phyloP scores from a whole-genome alignment of 2,888 invertebrate genomes.

The Lypha dubia region DNA sequence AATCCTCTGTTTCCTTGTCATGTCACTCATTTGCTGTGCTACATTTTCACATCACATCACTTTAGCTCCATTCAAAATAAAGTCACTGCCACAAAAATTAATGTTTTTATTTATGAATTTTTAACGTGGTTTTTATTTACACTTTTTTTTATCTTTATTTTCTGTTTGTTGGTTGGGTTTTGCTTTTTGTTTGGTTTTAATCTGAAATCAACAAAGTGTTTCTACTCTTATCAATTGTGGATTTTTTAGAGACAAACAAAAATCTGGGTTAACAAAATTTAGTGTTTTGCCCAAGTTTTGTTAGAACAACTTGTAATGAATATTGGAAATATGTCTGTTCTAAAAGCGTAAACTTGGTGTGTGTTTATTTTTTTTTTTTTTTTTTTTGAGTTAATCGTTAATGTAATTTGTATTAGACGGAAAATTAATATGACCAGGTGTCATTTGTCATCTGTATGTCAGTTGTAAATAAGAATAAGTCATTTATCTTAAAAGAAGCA shows the following conservation, averaged over 20 bases:
- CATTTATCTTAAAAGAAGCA: too few species aligned
- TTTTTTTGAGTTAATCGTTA: too few species aligned
- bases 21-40: conserved; percentile 46
- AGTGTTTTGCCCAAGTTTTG: neutral
- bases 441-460: too few species aligned
- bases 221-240: conserved; percentile 29
- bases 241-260: conserved; percentile 28
- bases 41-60: conserved; percentile 44
- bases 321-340: too few species aligned
- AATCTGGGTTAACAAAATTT: conserved; percentile 40
- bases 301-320: neutral
- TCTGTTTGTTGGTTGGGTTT: too few species aligned
- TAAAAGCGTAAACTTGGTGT: too few species aligned
- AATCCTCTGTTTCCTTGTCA: conserved; percentile 31
- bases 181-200: neutral
- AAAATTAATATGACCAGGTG: too few species aligned
- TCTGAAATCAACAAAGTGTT: conserved; percentile 36
- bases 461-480: too few species aligned
- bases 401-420: too few species aligned
- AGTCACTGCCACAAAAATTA: conserved; percentile 59
- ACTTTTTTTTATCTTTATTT: neutral
- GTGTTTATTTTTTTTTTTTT: too few species aligned
- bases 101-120: neutral
- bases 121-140: conserved; percentile 6
- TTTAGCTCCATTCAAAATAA: conserved; percentile 40